phyloP scores from a whole-genome alignment of 2,113 vertebrate genomes.

The Hippoglossus stenolepis region DNA sequence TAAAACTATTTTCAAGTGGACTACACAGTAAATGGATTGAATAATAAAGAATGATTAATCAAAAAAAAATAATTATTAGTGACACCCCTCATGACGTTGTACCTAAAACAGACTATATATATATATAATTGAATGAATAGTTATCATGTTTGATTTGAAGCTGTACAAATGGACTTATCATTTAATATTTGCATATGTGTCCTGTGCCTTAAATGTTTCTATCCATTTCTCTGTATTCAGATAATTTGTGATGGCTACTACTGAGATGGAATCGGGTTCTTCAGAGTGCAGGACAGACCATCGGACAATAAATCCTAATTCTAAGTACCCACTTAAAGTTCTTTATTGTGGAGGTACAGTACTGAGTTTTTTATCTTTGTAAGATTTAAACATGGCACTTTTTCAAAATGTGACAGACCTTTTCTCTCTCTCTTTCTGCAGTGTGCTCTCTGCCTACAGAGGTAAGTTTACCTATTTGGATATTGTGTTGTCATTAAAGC shows the following conservation, averaged over 20 bases:
- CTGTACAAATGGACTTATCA: neutral
- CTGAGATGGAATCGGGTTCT: constrained; percentile 85
- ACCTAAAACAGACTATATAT: neutral
- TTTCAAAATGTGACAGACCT: neutral
- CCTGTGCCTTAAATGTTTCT: neutral
- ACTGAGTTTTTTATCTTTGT: neutral
- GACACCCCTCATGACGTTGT: neutral
- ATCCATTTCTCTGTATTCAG: constrained; percentile 30
- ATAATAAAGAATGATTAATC: no score
- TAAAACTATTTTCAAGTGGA: no score
- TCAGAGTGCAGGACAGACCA: constrained; percentile 84
- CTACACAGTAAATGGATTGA: no score
- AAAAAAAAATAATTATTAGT: neutral
- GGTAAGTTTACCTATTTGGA: constrained; percentile 63
- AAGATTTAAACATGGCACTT: neutral
- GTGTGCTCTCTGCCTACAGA: constrained; percentile 86
- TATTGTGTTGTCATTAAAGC: neutral
- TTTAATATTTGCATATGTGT: neutral
- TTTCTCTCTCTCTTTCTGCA: constrained; percentile 49
- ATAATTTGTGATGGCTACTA: constrained; percentile 84
- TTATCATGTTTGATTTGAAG: neutral
- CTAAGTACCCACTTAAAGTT: constrained; percentile 90
- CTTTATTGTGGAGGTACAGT: constrained; percentile 95
- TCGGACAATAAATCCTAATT: constrained; percentile 61
- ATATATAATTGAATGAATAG: no score